Conservation (phyloP, 2,888 invertebrate species). For the Theodoxus fluviatilis region DNA sequence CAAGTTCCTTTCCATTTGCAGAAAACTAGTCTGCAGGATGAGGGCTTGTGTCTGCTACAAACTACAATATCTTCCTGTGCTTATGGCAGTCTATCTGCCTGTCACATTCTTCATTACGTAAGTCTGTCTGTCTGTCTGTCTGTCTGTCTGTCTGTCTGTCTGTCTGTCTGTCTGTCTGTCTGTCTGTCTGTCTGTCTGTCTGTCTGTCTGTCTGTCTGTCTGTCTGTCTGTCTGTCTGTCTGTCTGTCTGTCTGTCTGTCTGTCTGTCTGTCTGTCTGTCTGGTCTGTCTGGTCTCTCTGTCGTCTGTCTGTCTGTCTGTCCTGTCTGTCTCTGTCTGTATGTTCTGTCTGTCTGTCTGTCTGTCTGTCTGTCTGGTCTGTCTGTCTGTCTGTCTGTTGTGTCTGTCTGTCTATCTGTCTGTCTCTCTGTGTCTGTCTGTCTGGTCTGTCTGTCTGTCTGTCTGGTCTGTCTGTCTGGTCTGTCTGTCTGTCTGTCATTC, state of each 20-base stretch:
- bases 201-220: slow-evolving; percentile 8
- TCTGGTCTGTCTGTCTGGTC: not conserved
- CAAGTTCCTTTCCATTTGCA: no score
- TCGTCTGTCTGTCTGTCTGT: not conserved
- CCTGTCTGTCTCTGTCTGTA: not conserved
- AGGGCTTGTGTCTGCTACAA: not conserved
- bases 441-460: slow-evolving; percentile 12
- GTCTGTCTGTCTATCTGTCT: slow-evolving; percentile 9
- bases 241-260: not conserved
- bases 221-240: not conserved
- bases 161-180: slow-evolving; percentile 16
- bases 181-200: slow-evolving; percentile 16
- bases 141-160: not conserved
- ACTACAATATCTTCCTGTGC: not conserved
- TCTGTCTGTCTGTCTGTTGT: not conserved
- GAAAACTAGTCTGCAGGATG: not conserved
- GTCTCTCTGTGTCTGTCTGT: slow-evolving; percentile 13
- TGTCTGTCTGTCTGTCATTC: not conserved
- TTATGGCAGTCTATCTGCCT: no score
- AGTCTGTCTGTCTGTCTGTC: no score
- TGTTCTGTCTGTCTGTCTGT: not conserved
- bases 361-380: not conserved
- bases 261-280: not conserved
- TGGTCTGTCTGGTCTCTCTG: not conserved
- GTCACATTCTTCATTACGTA: slow-evolving; percentile 1